Base-by-base conservation (phyloP, 2,888 invertebrate genomes). In the Rhingia rostrata region DNA sequence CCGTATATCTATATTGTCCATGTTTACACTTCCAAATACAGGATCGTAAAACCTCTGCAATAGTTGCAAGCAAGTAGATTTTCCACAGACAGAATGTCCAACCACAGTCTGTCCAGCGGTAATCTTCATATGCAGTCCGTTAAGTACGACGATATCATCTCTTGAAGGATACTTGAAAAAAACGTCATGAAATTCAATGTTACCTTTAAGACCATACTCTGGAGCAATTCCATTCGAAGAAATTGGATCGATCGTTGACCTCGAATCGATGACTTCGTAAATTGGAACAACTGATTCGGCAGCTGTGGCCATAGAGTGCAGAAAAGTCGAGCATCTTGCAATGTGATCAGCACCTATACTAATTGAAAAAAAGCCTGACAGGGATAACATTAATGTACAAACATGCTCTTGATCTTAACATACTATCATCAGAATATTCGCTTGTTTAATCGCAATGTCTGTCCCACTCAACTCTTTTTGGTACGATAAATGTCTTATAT, bases 41-140 rank as follows among this genome's bases (percentile, higher is more conserved):
- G 95, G 95, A 90, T 96, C 95, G 88, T 96, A 96, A 90, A 90
- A 90, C 5, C 90, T 86, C 88, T 95, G 95, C 30, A 95, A 89
- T 4, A 97, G 92, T 87, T 96, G 96, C 4, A 96, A 92, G 94
- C 95, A 94, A 0, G 96, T 96, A 0, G 96, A 96, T 89, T 96
- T 96, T 30, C 96, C 96, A 89, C 96, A 96, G 0, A 96, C 96
- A 66, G 94, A 95, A 1, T 94, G 93, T 0, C 94, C 95, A 0
- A 95, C 95, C 5, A 96, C 93, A 0, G 94, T 95, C 88, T 95
- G 93, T 2, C 95, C 95, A 45, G 92, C 90, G 72, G 92, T 92
- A 49, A 95, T 93, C 67, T 91, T 93, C 14, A 95, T 88, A 86
- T 92, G 93, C 5, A 95, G 88, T 0, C 94, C 95, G 86, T 94